phyloP scores from a whole-genome alignment of 2,797 vertebrate species.

The Paratrypauchen microcephalus region DNA sequence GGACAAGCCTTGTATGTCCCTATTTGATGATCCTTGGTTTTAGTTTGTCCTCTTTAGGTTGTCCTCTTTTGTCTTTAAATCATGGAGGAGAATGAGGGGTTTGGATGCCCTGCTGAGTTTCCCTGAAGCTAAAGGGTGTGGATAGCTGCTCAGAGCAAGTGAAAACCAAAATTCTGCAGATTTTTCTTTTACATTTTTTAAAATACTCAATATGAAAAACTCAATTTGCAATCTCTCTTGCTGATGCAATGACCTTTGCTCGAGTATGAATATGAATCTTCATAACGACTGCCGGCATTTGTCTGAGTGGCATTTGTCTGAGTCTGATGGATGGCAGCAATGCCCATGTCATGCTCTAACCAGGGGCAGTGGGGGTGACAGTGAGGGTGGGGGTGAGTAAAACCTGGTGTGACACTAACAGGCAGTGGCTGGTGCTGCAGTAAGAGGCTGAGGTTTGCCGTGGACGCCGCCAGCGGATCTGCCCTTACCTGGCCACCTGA shows the following conservation, averaged over 20 bases:
- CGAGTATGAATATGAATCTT: neutral
- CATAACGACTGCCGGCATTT: slow-evolving; percentile 13
- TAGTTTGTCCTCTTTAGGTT: neutral
- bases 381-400: slow-evolving; percentile 76
- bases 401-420: slow-evolving; percentile 95
- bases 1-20: neutral
- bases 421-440: slow-evolving; percentile 99
- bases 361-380: slow-evolving; percentile 42
- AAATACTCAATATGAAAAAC: neutral
- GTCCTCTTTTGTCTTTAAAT: neutral
- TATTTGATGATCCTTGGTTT: neutral
- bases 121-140: neutral
- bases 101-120: neutral
- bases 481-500: slow-evolving; percentile 99
- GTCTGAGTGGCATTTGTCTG: slow-evolving; percentile 55
- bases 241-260: neutral
- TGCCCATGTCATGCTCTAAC: slow-evolving; percentile 61
- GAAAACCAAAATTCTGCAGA: neutral
- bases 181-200: neutral
- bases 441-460: slow-evolving; percentile 99
- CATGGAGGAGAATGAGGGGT: neutral
- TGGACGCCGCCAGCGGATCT: slow-evolving; percentile 96
- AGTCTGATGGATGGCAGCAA: slow-evolving; percentile 46
- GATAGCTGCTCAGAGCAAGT: neutral
- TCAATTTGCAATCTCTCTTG: neutral